Conservation (phyloP, 2,888 invertebrate species). For the Morpho deidamia region DNA sequence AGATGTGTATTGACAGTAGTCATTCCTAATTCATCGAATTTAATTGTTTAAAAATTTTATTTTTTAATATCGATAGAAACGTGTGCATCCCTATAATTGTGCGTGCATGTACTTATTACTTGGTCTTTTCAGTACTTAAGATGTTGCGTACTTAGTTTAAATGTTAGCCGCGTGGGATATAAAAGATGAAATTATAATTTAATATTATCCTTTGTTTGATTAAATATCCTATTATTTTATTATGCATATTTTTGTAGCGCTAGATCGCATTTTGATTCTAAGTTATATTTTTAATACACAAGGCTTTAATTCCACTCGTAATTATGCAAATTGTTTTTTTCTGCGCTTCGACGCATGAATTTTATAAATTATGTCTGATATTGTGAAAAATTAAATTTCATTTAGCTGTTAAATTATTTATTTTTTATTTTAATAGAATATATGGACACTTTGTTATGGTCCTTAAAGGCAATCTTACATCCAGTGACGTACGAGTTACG, state of each 20-base stretch:
- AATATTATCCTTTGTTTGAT: too few relatives aligned
- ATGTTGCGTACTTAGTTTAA: slow-evolving; percentile 12
- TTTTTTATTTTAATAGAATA: not conserved
- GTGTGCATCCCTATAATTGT: slow-evolving; percentile 39
- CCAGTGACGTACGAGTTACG: slow-evolving; percentile 12
- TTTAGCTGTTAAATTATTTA: not conserved
- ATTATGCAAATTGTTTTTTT: slow-evolving; percentile 5
- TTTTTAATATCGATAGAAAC: slow-evolving; percentile 34
- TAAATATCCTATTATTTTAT: slow-evolving; percentile 2
- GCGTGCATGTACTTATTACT: slow-evolving; percentile 31
- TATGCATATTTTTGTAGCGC: slow-evolving; percentile 12
- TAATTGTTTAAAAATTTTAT: slow-evolving; percentile 38
- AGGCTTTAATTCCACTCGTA: slow-evolving; percentile 21
- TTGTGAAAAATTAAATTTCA: not conserved
- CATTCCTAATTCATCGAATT: slow-evolving; percentile 71
- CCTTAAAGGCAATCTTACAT: slow-evolving; percentile 6
- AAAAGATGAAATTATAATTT: too few relatives aligned
- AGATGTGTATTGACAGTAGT: slow-evolving; percentile 47
- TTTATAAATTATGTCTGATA: slow-evolving; percentile 3
- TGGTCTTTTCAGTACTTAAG: slow-evolving; percentile 25
- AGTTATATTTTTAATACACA: slow-evolving; percentile 25
- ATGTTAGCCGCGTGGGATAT: not conserved
- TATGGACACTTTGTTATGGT: not conserved
- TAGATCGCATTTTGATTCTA: slow-evolving; percentile 16
- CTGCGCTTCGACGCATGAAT: slow-evolving; percentile 10